phyloP scores from a whole-genome alignment of 2,113 vertebrate genomes.

The Aegypius monachus region DNA sequence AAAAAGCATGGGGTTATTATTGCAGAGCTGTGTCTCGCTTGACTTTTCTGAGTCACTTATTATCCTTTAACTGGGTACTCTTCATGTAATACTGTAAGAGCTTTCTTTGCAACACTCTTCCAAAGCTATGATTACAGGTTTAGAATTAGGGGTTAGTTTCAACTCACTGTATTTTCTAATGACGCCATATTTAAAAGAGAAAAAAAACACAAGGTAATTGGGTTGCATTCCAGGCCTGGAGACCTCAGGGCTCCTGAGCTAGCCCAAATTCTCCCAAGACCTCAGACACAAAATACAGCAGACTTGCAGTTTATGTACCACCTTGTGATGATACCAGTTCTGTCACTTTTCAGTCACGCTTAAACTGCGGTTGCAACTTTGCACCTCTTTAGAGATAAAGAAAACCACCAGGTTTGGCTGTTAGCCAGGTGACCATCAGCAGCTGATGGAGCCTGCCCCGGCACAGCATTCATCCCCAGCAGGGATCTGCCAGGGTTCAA shows the following conservation, averaged over 20 bases:
- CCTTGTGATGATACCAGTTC: not conserved
- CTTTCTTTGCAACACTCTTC: not conserved
- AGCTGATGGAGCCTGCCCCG: not conserved
- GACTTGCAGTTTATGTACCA: not conserved
- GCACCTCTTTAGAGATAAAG: not conserved
- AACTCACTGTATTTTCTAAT: not conserved
- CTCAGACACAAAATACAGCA: not conserved
- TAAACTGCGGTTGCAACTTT: not conserved
- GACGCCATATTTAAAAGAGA: not conserved
- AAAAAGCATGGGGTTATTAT: not conserved
- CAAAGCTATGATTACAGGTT: not conserved
- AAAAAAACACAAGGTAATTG: not conserved
- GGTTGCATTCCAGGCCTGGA: not conserved
- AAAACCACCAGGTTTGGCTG: not conserved
- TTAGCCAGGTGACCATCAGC: not conserved
- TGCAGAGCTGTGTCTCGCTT: not conserved
- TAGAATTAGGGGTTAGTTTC: not conserved
- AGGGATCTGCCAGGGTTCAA: not conserved
- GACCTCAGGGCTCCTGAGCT: not conserved
- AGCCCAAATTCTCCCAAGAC: not conserved
- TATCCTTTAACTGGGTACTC: not conserved
- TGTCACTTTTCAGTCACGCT: not conserved
- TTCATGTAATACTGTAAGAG: not conserved
- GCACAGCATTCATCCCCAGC: not conserved
- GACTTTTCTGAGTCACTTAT: not conserved